Evolutionary conservation across 2,797 vertebrate genomes (phyloP), one percentile per base, ranked within the genome.

Genomic region (Anas capensis): DNA sequence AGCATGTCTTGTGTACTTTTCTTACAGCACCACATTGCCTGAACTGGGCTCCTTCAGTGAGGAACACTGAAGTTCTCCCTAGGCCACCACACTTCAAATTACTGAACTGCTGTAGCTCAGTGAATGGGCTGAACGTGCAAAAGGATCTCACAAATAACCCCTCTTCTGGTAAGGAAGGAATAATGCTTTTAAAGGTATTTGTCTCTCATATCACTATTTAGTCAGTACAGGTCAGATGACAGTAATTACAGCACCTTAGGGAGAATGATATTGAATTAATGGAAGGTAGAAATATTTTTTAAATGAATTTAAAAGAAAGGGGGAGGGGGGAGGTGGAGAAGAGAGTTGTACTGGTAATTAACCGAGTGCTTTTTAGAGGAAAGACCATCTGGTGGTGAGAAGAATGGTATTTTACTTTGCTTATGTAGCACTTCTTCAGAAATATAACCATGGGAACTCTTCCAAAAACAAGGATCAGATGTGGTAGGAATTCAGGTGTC

Each of bases 1-100:
- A 80, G 1, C 10, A 21, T 4, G 4, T 2, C 0, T 48, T n/a
- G 5, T 8, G 2, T 42, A 26, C n/a, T 53, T 72, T 54, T 23
- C 54, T 23, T 42, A 73, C 16, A 5, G 34, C 14, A 48, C n/a
- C 26, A 17, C 2, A 10, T 58, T 86, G n/a, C 29, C 24, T 68
- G 24, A 86, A 15, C 1, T 18, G 31, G 8, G 4, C 12, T 61
- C 8, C 57, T 66, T 31, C 14, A 19, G 12, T 40, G 36, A 19
- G 36, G 7, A 65, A 2, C 7, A 8, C 0, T 57, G 27, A 71
- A 81, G 6, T 46, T 84, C 3, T 12, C 24, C 18, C 11, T 46
- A 23, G 9, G 53, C 3, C 8, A 62, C 6, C 14, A 40, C 5
- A 14, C 56, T 6, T 21, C 6, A 61, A 73, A 27, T 65, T 48